Percentiles rank a stretch among this genome's conserved stretches.
Evolutionary conservation across 2,113 vertebrate species (phyloP).

Genomic region (Pterophyllum scalare): DNA sequence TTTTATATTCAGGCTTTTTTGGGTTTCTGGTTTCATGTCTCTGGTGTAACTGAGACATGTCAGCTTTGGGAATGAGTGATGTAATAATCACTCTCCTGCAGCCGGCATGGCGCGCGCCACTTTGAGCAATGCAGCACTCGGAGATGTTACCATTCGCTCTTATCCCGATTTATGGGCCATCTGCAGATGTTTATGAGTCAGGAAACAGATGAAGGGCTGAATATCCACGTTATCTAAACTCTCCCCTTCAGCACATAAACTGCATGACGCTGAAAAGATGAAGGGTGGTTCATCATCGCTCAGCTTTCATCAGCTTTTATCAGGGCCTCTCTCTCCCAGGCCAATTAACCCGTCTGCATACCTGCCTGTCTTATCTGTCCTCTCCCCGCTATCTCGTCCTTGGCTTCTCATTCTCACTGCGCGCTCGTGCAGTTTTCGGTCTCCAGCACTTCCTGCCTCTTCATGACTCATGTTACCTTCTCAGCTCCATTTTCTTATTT

Average conservation of each 20-base stretch:
- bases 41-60: too few relatives aligned
- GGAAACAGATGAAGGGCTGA: background rate
- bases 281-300: background rate
- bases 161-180: background rate
- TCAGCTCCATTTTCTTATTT: background rate
- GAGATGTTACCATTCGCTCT: background rate
- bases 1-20: too few relatives aligned
- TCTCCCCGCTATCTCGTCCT: background rate
- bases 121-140: background rate
- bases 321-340: background rate
- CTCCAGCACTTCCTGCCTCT: slow-evolving; percentile 17
- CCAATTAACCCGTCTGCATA: slow-evolving; percentile 23
- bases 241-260: background rate
- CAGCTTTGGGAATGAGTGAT: background rate
- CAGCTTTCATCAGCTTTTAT: background rate
- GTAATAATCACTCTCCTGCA: too few relatives aligned
- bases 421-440: background rate
- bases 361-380: slow-evolving; percentile 5
- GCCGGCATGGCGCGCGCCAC: background rate
- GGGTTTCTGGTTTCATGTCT: too few relatives aligned
- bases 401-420: background rate
- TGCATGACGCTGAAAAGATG: background rate
- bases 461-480: slow-evolving; percentile 13
- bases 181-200: slow-evolving; percentile 1
- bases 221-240: slow-evolving; percentile 3